Evolutionary conservation across 2,113 vertebrate species (phyloP).

Genomic region (Numenius arquata): DNA sequence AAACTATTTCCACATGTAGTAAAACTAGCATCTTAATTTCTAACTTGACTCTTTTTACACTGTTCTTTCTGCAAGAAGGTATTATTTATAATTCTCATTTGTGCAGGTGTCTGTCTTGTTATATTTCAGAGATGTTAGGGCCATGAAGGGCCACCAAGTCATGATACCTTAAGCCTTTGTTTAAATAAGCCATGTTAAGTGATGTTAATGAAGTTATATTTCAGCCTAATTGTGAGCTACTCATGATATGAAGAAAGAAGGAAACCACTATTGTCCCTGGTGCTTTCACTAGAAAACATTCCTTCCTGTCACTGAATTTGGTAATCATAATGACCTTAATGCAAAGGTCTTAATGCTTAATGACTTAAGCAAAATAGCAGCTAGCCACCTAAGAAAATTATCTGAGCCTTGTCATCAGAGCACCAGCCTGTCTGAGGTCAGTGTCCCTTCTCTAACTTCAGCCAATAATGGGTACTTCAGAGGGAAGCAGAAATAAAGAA

Average conservation of each 20-base stretch:
- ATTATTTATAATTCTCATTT: not conserved
- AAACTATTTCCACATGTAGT: not conserved
- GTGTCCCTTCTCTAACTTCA: not conserved
- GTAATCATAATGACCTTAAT: not conserved
- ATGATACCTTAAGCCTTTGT: not conserved
- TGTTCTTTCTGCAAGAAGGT: not conserved
- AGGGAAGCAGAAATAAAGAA: not conserved
- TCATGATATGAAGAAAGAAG: not conserved
- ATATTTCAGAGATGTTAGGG: not conserved
- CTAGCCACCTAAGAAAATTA: not conserved
- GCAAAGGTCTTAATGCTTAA: too few species aligned
- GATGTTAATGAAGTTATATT: not conserved
- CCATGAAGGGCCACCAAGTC: not conserved
- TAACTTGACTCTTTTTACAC: not conserved
- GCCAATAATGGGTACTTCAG: not conserved
- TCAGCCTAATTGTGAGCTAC: not conserved
- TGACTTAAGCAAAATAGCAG: not conserved
- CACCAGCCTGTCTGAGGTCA: not conserved
- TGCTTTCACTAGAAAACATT: not conserved
- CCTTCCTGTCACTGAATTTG: not conserved
- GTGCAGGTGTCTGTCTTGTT: not conserved
- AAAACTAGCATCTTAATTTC: not conserved
- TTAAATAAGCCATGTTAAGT: not conserved
- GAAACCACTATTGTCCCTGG: not conserved
- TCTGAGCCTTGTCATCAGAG: not conserved